A percentile compares a stretch with the other conserved stretches of the same genome.
These are phyloP conservation scores for Pachypanchax playfairii DNA, from an alignment of 2,113 vertebrate species.

Conservation along the genomic window DNA sequence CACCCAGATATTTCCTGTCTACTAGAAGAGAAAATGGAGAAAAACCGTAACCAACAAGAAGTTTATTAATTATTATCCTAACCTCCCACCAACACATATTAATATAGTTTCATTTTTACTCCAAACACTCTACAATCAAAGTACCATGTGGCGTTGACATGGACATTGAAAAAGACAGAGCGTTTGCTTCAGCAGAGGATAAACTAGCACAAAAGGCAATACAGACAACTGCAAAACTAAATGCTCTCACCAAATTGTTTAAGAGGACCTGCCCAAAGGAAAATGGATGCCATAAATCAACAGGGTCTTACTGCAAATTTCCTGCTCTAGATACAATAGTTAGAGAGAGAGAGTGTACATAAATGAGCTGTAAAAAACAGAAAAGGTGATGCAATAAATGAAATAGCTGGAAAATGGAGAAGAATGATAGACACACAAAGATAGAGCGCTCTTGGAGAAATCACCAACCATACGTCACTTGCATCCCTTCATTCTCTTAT, in stretches of 20 bases:
- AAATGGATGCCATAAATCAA: constrained; percentile 3
- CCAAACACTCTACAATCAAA: not conserved
- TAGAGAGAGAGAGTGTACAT: not conserved
- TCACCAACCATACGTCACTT: constrained; percentile 24
- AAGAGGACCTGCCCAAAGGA: not conserved
- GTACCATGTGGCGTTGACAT: not conserved
- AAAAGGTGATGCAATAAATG: constrained; percentile 33
- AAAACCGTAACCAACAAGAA: too few species aligned
- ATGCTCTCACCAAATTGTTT: not conserved
- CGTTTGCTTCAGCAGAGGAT: not conserved
- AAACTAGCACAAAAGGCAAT: not conserved
- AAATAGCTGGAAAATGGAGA: constrained; percentile 14
- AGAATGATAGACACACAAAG: constrained; percentile 15
- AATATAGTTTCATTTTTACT: too few species aligned
- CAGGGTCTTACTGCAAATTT: not conserved
- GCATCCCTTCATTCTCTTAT: constrained; percentile 25
- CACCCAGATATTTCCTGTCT: too few species aligned
- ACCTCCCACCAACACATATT: too few species aligned
- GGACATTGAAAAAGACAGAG: not conserved
- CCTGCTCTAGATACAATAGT: not conserved
- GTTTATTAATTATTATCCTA: too few species aligned
- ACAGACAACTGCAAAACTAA: not conserved
- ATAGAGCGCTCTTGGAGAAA: constrained; percentile 23
- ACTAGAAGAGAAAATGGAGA: too few species aligned
- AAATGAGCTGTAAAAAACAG: not conserved